Percentiles rank a stretch among this genome's conserved stretches.
These are phyloP conservation scores for Orchesellides sinensis DNA, from an alignment of 2,888 invertebrate genomes.

Conservation along the genomic window DNA sequence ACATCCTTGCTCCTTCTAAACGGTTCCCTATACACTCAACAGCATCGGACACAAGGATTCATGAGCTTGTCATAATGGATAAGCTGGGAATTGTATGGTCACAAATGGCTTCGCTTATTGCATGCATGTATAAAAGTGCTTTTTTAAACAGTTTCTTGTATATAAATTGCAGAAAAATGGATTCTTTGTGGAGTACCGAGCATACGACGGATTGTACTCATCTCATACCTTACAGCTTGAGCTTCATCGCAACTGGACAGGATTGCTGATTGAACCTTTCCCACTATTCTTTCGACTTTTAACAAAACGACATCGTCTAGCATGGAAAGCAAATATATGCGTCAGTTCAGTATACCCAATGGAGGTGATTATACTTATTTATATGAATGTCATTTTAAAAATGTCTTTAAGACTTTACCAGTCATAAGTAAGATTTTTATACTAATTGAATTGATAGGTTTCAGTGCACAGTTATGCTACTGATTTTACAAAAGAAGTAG, in stretches of 20 bases:
- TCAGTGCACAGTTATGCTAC: too few relatives aligned
- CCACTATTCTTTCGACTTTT: conserved; percentile 75
- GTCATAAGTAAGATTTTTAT: too few relatives aligned
- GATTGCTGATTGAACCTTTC: conserved; percentile 76
- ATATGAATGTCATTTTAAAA: too few relatives aligned
- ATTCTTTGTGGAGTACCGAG: conserved; percentile 77
- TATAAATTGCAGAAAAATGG: conserved; percentile 66
- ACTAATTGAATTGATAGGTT: too few relatives aligned
- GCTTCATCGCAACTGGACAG: conserved; percentile 75
- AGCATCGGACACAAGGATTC: neutral
- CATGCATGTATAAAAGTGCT: too few relatives aligned
- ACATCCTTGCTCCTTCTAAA: neutral
- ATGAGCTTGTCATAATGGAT: neutral
- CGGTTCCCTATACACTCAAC: neutral
- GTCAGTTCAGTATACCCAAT: conserved; percentile 53
- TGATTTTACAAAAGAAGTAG: too few relatives aligned
- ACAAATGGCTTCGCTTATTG: too few relatives aligned
- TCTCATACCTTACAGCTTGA: conserved; percentile 77
- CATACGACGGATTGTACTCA: conserved; percentile 76
- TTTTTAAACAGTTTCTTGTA: too few relatives aligned
- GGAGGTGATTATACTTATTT: too few relatives aligned
- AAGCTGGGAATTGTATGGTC: neutral
- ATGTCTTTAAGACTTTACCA: too few relatives aligned
- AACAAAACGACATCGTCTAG: conserved; percentile 75
- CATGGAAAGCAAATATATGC: conserved; percentile 76